A percentile compares a stretch with the other conserved stretches of the same genome.
These are phyloP conservation scores for Brachionus manjavacas DNA, from an alignment of 1,140 invertebrate species.

Conservation along the genomic window DNA sequence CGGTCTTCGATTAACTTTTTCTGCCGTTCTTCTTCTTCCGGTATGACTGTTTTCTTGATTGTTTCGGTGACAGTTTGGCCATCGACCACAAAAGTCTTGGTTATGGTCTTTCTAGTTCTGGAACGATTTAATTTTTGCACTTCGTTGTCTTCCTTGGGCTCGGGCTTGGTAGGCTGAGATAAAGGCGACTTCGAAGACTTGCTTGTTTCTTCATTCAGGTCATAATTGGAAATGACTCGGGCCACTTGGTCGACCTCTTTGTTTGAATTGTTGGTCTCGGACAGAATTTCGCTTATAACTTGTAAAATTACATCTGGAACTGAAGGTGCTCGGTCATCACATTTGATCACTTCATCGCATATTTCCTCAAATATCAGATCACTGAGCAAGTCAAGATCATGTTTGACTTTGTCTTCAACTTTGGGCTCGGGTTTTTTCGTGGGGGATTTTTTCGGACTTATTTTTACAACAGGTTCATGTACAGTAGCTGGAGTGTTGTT, in stretches of 20 bases:
- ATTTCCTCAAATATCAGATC: conserved; percentile 6
- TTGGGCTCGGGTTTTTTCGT: not conserved
- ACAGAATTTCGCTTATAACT: conserved; percentile 33
- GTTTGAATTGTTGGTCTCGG: not conserved
- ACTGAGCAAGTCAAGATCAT: not conserved
- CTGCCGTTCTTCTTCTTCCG: conserved; percentile 38
- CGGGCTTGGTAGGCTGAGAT: not conserved
- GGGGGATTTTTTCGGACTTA: conserved; percentile 29
- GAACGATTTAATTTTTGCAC: conserved; percentile 24
- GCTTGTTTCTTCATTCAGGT: not conserved
- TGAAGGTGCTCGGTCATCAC: conserved; percentile 28
- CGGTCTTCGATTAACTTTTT: conserved; percentile 39
- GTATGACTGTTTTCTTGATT: conserved; percentile 37
- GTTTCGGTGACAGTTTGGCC: conserved; percentile 37
- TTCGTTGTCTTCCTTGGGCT: not conserved
- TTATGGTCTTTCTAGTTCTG: conserved; percentile 36
- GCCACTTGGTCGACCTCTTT: conserved; percentile 25
- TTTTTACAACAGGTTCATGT: conserved; percentile 9
- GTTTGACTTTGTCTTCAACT: not conserved
- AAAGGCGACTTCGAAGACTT: not conserved
- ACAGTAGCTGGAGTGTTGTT: not conserved
- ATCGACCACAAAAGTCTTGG: conserved; percentile 38
- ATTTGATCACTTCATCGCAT: conserved; percentile 40
- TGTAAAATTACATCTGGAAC: conserved; percentile 39
- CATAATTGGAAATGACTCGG: not conserved